Evolutionary conservation across 2,888 invertebrate genomes (phyloP), one percentile per base, ranked within the genome.

Genomic region (Polydrusus pterygomalis): DNA sequence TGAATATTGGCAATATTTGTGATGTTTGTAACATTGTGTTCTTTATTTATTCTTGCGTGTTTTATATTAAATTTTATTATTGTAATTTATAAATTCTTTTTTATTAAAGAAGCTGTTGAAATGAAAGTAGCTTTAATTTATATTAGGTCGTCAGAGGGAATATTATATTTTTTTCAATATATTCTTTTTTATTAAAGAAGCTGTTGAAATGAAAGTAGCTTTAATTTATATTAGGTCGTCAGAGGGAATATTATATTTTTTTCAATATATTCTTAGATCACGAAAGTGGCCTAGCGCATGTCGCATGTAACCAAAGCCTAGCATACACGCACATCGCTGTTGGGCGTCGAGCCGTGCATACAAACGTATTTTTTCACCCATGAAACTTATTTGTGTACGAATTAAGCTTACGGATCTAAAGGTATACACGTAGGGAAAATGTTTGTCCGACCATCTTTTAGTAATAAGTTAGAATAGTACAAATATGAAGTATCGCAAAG

Each of bases 21-120:
- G 56, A 56, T 38, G 34, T 58, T 60, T 38, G 34, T 58, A 58
- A 58, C 58, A 18, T 38, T 60, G 17, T 38, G 38, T 60, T 18
- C 8, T 17, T 34, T 60, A 25, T 54, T 60, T 38, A 38, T 17
- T 13, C 10, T 38, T 38, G 38, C 11, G 58, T 60, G 58, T 60
- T 60, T 60, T 60, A 60, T 60, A 40, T 60, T 10, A 60, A 60
- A 38, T 60, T 60, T 60, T 60, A 60, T 60, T 60, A 60, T 11
- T 60, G 18, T 60, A 60, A 60, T 38, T 60, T 60, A 60, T 60
- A 60, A 38, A 60, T 38, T 60, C 58, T 60, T 38, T 60, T 34
- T 18, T 60, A 38, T 38, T 58, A 60, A 38, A 60, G 17, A 18
- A 60, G 38, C 38, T 60, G 58, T 60, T 60, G 11, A 38, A 38